Percentiles rank a stretch among this genome's conserved stretches.
phyloP scores from a whole-genome alignment of 2,113 vertebrate species.

The Phylloscopus trochilus region DNA sequence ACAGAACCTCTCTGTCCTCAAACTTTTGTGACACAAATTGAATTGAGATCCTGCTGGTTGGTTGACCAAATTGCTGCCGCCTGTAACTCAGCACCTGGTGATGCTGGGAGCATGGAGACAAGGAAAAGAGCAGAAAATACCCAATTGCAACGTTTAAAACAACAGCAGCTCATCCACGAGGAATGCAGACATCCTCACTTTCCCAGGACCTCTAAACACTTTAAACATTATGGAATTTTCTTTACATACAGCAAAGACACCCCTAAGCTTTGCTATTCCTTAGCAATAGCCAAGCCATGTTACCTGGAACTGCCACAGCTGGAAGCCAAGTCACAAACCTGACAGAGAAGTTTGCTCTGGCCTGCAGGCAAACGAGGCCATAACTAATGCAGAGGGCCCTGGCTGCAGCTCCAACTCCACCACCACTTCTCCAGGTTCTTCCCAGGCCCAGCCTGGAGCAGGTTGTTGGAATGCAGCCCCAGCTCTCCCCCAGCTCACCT shows the following conservation, averaged over 20 bases:
- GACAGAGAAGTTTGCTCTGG: neutral
- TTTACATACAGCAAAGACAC: neutral
- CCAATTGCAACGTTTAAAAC: neutral
- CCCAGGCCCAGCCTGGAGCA: neutral
- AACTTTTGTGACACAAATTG: neutral
- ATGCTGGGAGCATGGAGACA: neutral
- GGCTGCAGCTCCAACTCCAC: neutral
- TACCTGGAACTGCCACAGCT: neutral
- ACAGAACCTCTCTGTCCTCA: neutral
- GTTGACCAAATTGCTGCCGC: neutral
- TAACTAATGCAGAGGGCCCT: neutral
- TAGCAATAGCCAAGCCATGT: neutral
- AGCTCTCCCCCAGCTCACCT: neutral
- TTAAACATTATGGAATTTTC: neutral
- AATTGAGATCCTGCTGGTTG: neutral
- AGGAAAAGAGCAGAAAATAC: neutral
- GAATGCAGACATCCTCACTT: neutral
- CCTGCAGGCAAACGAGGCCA: neutral
- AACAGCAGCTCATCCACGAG: neutral
- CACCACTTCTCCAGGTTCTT: neutral
- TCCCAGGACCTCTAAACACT: neutral
- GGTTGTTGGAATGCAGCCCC: accelerated
- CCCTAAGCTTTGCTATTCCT: neutral
- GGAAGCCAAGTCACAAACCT: neutral
- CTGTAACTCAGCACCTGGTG: neutral